Conservation (phyloP, 2,113 vertebrate species). For the Asarcornis scutulata region DNA sequence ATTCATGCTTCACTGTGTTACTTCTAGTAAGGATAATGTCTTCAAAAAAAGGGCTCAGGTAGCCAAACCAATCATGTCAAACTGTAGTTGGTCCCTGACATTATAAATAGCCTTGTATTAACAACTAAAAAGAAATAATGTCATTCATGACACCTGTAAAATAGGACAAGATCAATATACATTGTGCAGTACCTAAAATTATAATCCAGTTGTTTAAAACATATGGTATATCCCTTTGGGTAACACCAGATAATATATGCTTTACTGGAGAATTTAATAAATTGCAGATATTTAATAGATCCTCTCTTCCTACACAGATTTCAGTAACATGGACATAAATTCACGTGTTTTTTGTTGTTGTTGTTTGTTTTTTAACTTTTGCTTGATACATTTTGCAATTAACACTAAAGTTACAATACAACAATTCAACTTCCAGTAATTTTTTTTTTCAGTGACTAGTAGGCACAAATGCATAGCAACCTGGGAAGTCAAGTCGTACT, state of each 20-base stretch:
- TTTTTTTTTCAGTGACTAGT: background rate
- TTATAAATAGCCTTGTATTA: background rate
- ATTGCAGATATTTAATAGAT: background rate
- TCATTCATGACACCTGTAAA: background rate
- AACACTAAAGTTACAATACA: background rate
- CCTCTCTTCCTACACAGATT: background rate
- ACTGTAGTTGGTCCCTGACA: background rate
- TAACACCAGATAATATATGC: background rate
- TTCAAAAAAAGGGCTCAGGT: background rate
- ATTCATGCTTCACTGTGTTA: constrained; percentile 5
- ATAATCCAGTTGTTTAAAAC: background rate
- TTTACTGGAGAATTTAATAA: background rate
- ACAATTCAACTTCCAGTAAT: background rate
- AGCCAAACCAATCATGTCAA: background rate
- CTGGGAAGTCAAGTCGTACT: background rate
- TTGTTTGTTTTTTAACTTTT: background rate
- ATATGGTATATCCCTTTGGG: background rate
- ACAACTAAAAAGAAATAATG: background rate
- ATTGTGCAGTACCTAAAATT: background rate
- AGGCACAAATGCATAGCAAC: background rate
- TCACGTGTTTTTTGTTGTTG: background rate
- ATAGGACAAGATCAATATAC: background rate
- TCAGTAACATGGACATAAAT: background rate
- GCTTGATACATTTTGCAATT: background rate
- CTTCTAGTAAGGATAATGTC: background rate